Evolutionary conservation across 2,888 invertebrate species (phyloP).

Genomic region (Tillus elongatus): DNA sequence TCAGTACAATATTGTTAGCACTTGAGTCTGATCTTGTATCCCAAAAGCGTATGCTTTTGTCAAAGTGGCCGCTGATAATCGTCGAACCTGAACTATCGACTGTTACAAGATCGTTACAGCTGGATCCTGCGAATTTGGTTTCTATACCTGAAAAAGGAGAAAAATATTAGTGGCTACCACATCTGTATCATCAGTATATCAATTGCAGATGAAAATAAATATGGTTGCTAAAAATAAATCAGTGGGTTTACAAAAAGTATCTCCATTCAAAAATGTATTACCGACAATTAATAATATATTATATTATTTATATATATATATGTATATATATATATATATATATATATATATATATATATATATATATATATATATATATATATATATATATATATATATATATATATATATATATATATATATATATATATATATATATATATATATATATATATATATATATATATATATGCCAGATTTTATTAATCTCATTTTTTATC

Average conservation of each 20-base stretch:
- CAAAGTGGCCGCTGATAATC: conserved; percentile 96
- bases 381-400: conserved; percentile 7
- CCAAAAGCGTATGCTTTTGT: conserved; percentile 95
- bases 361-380: conserved; percentile 7
- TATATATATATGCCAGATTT: too few species aligned
- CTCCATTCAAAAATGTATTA: too few species aligned
- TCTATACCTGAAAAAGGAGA: conserved; percentile 57
- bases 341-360: conserved; percentile 7
- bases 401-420: conserved; percentile 7
- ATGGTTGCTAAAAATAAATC: too few species aligned
- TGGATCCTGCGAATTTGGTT: conserved; percentile 92
- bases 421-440: conserved; percentile 7
- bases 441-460: conserved; percentile 5
- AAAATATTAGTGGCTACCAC: background rate
- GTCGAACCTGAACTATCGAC: conserved; percentile 78
- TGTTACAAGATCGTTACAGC: conserved; percentile 93
- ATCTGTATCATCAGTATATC: background rate
- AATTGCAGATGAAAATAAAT: background rate
- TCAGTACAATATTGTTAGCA: conserved; percentile 77
- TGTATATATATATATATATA: conserved; percentile 7
- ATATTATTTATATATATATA: conserved; percentile 4
- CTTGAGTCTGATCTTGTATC: conserved; percentile 83
- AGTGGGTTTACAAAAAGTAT: too few species aligned
- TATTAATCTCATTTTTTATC: too few species aligned
- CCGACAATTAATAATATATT: too few species aligned